phyloP scores from a whole-genome alignment of 2,113 vertebrate genomes.

The Chlamydotis undulata region DNA sequence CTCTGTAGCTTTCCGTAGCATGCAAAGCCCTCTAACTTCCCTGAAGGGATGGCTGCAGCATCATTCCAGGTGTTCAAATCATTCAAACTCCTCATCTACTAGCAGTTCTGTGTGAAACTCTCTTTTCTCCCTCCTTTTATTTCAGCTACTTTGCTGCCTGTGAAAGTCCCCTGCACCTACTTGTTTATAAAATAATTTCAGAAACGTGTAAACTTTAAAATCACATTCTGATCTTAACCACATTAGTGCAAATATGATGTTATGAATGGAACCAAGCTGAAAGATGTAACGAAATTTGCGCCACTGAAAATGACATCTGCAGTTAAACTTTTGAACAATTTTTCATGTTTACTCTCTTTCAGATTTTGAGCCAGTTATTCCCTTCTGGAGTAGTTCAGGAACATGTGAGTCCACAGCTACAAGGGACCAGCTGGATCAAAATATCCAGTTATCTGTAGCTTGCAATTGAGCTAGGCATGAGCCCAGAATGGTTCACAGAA shows the following conservation, averaged over 20 bases:
- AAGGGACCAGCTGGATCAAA: background rate
- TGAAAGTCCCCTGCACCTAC: background rate
- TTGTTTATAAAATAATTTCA: background rate
- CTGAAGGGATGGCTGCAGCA: background rate
- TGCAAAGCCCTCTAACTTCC: background rate
- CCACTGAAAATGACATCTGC: background rate
- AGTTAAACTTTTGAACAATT: background rate
- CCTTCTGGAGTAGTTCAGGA: background rate
- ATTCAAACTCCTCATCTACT: background rate
- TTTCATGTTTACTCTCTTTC: background rate
- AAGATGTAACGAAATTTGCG: background rate
- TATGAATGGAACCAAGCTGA: background rate
- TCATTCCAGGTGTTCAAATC: background rate
- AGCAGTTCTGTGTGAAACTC: background rate
- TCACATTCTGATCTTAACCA: background rate
- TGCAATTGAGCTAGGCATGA: background rate
- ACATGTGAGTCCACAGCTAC: background rate
- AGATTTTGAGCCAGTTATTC: background rate
- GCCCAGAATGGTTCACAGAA: background rate
- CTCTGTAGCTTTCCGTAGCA: background rate
- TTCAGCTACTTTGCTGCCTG: background rate
- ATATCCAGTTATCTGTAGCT: background rate
- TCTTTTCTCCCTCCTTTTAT: background rate
- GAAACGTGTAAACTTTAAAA: background rate
- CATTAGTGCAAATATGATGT: background rate